Conservation (phyloP, 2,797 vertebrate species). For the Phylloscopus collybita region DNA sequence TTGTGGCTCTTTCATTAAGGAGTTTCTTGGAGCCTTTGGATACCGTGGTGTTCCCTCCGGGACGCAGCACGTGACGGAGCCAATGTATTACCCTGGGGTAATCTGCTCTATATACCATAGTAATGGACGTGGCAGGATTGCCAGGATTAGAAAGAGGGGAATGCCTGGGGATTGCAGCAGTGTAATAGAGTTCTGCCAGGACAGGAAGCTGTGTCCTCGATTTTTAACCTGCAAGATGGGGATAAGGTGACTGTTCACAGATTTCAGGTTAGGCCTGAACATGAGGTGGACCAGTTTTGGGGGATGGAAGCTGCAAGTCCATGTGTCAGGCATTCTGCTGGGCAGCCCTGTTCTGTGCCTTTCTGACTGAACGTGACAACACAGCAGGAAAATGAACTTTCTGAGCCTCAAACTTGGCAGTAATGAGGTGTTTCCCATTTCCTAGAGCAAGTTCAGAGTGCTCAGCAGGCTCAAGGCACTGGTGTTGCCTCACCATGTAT, state of each 20-base stretch:
- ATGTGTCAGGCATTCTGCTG: fast-evolving
- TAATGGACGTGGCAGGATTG: background rate
- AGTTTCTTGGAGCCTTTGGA: background rate
- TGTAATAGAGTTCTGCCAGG: constrained; percentile 62
- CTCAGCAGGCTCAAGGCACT: background rate
- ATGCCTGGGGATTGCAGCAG: constrained; percentile 43
- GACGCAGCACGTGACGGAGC: fast-evolving
- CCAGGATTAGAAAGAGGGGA: constrained; percentile 62
- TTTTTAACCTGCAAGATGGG: constrained; percentile 60
- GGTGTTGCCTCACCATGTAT: background rate
- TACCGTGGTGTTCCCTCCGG: background rate
- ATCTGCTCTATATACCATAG: constrained; percentile 42
- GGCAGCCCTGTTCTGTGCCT: background rate
- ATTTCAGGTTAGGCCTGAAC: background rate
- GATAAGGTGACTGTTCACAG: constrained; percentile 56
- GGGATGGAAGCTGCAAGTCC: background rate
- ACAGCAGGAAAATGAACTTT: background rate
- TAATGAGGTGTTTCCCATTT: background rate
- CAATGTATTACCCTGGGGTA: background rate
- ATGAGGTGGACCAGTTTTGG: background rate
- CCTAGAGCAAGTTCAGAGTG: background rate
- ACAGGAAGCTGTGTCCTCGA: constrained; percentile 34
- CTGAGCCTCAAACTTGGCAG: background rate
- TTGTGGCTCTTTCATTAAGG: background rate
- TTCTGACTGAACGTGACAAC: background rate